A percentile compares a stretch with the other conserved stretches of the same genome.
These are phyloP conservation scores for Pyrocoelia pectoralis DNA, from an alignment of 2,888 invertebrate genomes.

Conservation along the genomic window DNA sequence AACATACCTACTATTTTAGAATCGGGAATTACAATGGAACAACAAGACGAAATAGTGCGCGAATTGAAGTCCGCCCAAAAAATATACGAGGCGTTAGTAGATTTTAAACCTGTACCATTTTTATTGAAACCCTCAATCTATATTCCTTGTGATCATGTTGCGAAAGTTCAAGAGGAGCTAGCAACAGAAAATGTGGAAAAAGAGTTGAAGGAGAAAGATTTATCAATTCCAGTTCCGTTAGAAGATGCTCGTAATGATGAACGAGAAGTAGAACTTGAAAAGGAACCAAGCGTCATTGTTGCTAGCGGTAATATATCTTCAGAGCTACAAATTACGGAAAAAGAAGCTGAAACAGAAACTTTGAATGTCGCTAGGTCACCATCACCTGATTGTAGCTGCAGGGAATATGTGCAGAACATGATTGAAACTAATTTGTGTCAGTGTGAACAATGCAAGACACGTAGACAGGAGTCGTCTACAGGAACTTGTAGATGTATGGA, in stretches of 20 bases:
- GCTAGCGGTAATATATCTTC: too few species aligned
- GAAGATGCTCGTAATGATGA: neutral
- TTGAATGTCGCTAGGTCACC: neutral
- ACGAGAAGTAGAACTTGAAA: neutral
- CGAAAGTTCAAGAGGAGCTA: neutral
- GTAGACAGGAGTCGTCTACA: conserved; percentile 25
- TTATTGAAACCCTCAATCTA: conserved; percentile 42
- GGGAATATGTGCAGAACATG: conserved; percentile 39
- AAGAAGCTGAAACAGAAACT: neutral
- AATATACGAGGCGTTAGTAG: conserved; percentile 39
- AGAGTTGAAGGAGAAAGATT: neutral
- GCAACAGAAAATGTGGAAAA: neutral
- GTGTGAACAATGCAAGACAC: conserved; percentile 42
- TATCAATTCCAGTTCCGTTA: neutral
- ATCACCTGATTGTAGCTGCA: conserved; percentile 39
- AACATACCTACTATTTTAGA: conserved; percentile 15
- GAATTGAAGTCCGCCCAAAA: conserved; percentile 45
- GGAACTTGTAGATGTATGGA: conserved; percentile 45
- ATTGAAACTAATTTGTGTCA: conserved; percentile 40
- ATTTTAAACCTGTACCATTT: conserved; percentile 25
- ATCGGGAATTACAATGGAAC: conserved; percentile 15
- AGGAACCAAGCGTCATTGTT: neutral
- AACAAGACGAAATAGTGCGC: conserved; percentile 37
- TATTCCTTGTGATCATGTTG: conserved; percentile 26
- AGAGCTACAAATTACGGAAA: neutral